phyloP scores from a whole-genome alignment of 2,888 invertebrate species.

The Drosophila anomelani region DNA sequence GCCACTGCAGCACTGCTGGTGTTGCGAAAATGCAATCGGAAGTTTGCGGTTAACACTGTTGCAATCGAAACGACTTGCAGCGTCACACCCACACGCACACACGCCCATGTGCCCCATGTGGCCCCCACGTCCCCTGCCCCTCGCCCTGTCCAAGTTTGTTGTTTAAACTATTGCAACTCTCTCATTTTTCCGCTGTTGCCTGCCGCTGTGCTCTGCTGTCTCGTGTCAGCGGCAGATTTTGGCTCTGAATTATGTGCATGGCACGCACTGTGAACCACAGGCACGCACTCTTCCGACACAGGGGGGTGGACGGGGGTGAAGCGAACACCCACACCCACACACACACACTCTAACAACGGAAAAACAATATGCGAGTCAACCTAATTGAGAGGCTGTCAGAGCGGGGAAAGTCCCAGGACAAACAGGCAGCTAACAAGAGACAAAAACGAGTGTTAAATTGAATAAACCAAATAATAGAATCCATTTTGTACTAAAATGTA shows the following conservation, averaged over 20 bases:
- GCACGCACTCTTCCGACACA: conserved; percentile 47
- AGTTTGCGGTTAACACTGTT: conserved; percentile 67
- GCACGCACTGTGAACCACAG: conserved; percentile 61
- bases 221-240: conserved; percentile 62
- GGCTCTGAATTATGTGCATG: conserved; percentile 65
- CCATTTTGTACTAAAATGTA: background rate
- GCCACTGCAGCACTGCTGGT: conserved; percentile 24
- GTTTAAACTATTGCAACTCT: conserved; percentile 59
- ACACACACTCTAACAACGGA: conserved; percentile 11
- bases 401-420: background rate
- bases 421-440: background rate
- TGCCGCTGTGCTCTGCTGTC: conserved; percentile 40
- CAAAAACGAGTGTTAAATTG: background rate
- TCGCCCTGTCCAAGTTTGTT: conserved; percentile 56
- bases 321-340: background rate
- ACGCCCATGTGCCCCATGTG: background rate
- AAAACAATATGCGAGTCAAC: conserved; percentile 23
- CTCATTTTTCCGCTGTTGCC: conserved; percentile 50
- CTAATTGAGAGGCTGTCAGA: conserved; percentile 29
- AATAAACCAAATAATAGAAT: background rate
- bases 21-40: conserved; percentile 64
- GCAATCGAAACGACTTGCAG: conserved; percentile 66
- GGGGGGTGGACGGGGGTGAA: background rate
- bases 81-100: conserved; percentile 29
- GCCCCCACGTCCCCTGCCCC: background rate